Percentiles rank a stretch among this genome's conserved stretches.
phyloP scores from a whole-genome alignment of 2,888 invertebrate species.

The Drosophila aldrichi region DNA sequence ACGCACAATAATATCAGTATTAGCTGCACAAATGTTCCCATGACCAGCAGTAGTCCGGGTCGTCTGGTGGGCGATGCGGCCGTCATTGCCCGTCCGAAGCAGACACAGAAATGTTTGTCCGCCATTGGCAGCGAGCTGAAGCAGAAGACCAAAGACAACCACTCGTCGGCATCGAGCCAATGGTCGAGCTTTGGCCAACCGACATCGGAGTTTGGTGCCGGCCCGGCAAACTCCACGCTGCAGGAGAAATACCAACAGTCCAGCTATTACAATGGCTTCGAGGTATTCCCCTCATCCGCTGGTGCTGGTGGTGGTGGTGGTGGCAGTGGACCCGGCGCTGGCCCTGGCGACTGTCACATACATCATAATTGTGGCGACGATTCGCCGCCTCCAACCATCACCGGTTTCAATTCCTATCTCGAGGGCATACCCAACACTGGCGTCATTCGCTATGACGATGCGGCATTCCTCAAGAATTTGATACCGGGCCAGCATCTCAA shows the following conservation, averaged over 20 bases:
- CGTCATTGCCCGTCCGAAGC: constrained; percentile 79
- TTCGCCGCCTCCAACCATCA: constrained; percentile 84
- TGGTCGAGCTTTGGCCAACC: constrained; percentile 67
- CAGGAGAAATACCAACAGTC: constrained; percentile 84
- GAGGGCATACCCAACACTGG: constrained; percentile 84
- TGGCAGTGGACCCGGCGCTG: constrained; percentile 17
- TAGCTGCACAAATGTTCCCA: constrained; percentile 80
- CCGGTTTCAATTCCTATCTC: constrained; percentile 84
- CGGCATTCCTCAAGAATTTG: constrained; percentile 84
- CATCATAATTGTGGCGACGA: constrained; percentile 85
- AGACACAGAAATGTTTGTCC: constrained; percentile 80
- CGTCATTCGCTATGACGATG: constrained; percentile 84
- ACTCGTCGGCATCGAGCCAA: constrained; percentile 57
- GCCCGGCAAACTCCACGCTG: constrained; percentile 53
- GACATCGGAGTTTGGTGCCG: constrained; percentile 42
- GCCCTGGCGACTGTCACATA: constrained; percentile 77
- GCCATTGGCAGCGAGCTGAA: constrained; percentile 85
- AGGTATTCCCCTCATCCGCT: constrained; percentile 75
- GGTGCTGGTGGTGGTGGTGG: constrained; percentile 26
- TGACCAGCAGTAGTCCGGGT: constrained; percentile 50
- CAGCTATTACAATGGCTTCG: constrained; percentile 84
- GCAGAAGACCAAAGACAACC: constrained; percentile 82
- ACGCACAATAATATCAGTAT: constrained; percentile 83
- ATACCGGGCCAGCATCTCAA: constrained; percentile 85
- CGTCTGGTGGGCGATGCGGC: constrained; percentile 81